These are phyloP conservation scores for Myotis myotis DNA, from an alignment of 2,797 vertebrate species.

Conservation along the genomic window DNA sequence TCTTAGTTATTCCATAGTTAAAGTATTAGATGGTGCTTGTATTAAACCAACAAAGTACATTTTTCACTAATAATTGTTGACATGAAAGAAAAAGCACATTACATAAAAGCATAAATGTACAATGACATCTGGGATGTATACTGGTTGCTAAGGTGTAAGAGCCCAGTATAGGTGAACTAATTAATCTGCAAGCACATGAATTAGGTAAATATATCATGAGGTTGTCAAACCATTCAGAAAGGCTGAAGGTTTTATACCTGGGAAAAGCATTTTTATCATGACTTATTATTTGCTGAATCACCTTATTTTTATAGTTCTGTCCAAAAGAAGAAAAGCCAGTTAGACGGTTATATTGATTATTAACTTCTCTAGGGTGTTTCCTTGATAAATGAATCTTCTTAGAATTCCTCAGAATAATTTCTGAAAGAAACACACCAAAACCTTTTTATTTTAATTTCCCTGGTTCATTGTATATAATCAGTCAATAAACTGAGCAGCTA, in stretches of 20 bases:
- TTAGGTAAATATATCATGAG: slow-evolving; percentile 53
- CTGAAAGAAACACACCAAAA: not conserved
- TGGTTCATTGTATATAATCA: not conserved
- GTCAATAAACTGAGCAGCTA: not conserved
- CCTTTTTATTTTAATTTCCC: not conserved
- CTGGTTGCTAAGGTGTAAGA: not conserved
- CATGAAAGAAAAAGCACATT: slow-evolving; percentile 24
- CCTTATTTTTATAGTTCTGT: slow-evolving; percentile 27
- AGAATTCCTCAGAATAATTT: slow-evolving; percentile 11
- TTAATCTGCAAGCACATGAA: not conserved
- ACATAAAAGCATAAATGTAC: not conserved
- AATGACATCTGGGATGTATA: not conserved
- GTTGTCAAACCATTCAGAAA: slow-evolving; percentile 34
- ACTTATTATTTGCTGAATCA: slow-evolving; percentile 10
- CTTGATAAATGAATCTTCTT: slow-evolving; percentile 12
- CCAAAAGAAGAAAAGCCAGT: not conserved
- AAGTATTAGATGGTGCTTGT: not conserved
- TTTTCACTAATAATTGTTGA: slow-evolving; percentile 4
- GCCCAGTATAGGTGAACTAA: not conserved
- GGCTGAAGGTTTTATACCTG: slow-evolving; percentile 18
- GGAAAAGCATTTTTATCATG: not conserved
- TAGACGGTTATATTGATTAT: slow-evolving; percentile 21
- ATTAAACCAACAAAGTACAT: slow-evolving; percentile 1
- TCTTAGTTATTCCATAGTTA: not conserved
- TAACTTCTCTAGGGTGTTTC: not conserved